Evolutionary conservation across 2,797 vertebrate species (phyloP).

Genomic region (Limosa lapponica): DNA sequence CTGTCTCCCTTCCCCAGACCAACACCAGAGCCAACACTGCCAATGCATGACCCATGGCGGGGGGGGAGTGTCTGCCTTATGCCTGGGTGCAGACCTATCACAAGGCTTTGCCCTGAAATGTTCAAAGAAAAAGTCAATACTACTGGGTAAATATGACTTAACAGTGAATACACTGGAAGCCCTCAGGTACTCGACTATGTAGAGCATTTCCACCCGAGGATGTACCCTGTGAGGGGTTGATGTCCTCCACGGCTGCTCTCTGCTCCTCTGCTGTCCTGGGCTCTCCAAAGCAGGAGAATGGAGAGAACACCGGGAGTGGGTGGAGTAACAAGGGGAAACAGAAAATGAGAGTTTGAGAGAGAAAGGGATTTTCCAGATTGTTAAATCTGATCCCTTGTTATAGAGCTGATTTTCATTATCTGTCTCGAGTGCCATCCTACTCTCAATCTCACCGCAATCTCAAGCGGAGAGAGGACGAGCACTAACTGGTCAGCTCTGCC

Average conservation of each 20-base stretch:
- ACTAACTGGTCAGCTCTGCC: not conserved
- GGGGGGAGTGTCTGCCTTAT: not conserved
- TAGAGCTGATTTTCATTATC: not conserved
- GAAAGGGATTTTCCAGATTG: not conserved
- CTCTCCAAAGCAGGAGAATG: too few species aligned
- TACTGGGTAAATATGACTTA: rapidly evolving
- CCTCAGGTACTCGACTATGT: not conserved
- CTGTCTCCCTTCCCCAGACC: not conserved
- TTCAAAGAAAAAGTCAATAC: not conserved
- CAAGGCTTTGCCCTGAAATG: not conserved
- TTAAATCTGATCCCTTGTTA: not conserved
- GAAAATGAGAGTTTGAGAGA: not conserved
- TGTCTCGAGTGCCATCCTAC: not conserved
- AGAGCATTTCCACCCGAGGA: not conserved
- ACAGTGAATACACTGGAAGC: not conserved
- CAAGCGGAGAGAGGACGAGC: not conserved
- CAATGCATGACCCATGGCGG: rapidly evolving
- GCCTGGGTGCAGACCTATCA: not conserved
- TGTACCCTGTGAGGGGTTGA: not conserved
- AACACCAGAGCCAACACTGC: rapidly evolving
- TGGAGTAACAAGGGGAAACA: not conserved
- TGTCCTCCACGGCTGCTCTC: not conserved
- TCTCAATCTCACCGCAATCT: not conserved
- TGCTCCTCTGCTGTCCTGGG: not conserved
- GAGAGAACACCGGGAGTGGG: too few species aligned